Evolutionary conservation across 2,888 invertebrate genomes (phyloP).

Genomic region (Sipunculus nudus): DNA sequence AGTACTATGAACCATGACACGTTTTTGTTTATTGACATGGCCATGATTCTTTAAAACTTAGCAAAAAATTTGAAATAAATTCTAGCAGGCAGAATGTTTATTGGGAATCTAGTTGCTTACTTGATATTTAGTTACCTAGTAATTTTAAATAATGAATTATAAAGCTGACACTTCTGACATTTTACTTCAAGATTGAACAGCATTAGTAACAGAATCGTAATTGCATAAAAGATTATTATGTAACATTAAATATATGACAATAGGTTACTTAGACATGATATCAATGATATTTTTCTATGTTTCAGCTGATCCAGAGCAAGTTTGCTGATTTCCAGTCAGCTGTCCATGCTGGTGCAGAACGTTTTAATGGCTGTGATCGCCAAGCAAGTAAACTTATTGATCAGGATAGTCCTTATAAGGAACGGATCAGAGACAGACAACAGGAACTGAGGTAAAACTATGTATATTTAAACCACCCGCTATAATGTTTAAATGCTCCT

Average conservation of each 20-base stretch:
- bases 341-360: conserved; percentile 83
- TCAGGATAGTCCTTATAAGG: conserved; percentile 85
- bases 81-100: too few relatives aligned
- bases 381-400: conserved; percentile 71
- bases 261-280: background rate
- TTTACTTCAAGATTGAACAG: too few relatives aligned
- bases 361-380: conserved; percentile 74
- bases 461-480: too few relatives aligned
- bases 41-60: too few relatives aligned
- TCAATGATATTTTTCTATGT: background rate
- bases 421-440: conserved; percentile 84
- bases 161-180: too few relatives aligned
- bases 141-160: background rate
- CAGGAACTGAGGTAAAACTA: conserved; percentile 85
- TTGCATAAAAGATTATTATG: too few relatives aligned
- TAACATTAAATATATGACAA: background rate
- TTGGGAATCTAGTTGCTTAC: too few relatives aligned
- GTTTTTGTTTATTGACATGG: too few relatives aligned
- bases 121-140: too few relatives aligned
- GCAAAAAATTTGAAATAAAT: too few relatives aligned
- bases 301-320: conserved; percentile 77
- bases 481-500: too few relatives aligned
- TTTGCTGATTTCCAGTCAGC: conserved; percentile 90
- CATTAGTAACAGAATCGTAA: conserved; percentile 5
- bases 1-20: too few relatives aligned